phyloP scores from a whole-genome alignment of 2,113 vertebrate species.

The Cololabis saira region DNA sequence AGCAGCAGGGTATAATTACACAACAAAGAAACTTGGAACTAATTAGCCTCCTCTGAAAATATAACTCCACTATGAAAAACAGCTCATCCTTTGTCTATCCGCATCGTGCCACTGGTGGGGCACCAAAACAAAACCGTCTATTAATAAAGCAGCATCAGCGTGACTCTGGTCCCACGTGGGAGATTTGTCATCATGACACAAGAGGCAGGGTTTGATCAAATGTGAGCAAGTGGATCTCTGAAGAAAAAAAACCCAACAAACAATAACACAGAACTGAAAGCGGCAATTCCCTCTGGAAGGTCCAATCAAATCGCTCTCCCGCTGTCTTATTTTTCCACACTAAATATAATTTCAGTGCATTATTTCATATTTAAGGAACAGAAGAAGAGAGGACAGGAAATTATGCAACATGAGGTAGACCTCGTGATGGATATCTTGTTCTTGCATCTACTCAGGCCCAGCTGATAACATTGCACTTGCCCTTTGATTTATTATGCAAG shows the following conservation, averaged over 20 bases:
- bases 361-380: conserved; percentile 36
- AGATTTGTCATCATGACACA: not conserved
- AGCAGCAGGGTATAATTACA: conserved; percentile 46
- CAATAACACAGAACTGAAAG: not conserved
- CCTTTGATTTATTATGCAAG: conserved; percentile 50
- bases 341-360: conserved; percentile 5
- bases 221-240: not conserved
- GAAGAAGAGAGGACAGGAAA: conserved; percentile 41
- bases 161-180: not conserved
- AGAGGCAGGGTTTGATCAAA: not conserved
- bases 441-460: conserved; percentile 21
- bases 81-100: conserved; percentile 48
- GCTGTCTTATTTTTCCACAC: not conserved
- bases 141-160: conserved; percentile 4
- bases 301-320: not conserved
- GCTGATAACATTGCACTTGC: conserved; percentile 40
- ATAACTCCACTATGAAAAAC: conserved; percentile 26
- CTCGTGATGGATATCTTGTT: conserved; percentile 45
- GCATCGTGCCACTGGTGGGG: conserved; percentile 2
- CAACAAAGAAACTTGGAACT: conserved; percentile 5
- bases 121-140: conserved; percentile 20
- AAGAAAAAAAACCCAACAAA: too few relatives aligned
- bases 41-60: conserved; percentile 58
- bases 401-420: conserved; percentile 19
- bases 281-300: not conserved